Percentiles rank a stretch among this genome's conserved stretches.
phyloP scores from a whole-genome alignment of 2,113 vertebrate genomes.

The Cyprinodon brontotheroides region DNA sequence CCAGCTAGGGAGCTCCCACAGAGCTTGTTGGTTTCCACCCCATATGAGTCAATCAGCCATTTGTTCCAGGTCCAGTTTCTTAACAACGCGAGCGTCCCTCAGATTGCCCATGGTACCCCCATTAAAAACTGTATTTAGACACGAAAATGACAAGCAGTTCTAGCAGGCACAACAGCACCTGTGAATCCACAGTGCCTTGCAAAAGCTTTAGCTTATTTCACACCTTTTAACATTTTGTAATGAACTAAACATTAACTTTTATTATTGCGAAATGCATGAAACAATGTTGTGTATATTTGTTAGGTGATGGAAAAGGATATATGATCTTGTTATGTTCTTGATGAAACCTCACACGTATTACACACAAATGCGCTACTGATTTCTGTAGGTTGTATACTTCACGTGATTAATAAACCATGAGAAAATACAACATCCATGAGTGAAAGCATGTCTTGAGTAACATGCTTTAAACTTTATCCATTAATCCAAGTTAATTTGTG shows the following conservation, averaged over 20 bases:
- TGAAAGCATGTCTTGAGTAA: no score
- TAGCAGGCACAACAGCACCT: neutral
- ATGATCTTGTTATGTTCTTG: neutral
- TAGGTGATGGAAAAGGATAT: no score
- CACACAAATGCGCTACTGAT: neutral
- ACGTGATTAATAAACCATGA: neutral
- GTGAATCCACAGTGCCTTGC: neutral
- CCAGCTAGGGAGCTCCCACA: constrained; percentile 57
- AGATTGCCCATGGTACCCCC: constrained; percentile 14
- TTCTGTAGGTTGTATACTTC: neutral
- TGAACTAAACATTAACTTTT: neutral
- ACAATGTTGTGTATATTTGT: neutral
- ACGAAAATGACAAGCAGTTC: neutral
- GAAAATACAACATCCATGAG: neutral
- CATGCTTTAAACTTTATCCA: no score
- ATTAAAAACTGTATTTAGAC: constrained; percentile 13
- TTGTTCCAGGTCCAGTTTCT: constrained; percentile 43
- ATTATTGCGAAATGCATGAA: neutral
- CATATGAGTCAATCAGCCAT: constrained; percentile 63
- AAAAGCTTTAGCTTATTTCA: neutral
- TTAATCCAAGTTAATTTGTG: no score
- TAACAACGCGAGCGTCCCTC: constrained; percentile 48
- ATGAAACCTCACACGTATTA: neutral
- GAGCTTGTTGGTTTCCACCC: constrained; percentile 59
- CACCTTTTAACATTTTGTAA: neutral